These are phyloP conservation scores for Chionis minor DNA, from an alignment of 2,113 vertebrate species.

Conservation along the genomic window DNA sequence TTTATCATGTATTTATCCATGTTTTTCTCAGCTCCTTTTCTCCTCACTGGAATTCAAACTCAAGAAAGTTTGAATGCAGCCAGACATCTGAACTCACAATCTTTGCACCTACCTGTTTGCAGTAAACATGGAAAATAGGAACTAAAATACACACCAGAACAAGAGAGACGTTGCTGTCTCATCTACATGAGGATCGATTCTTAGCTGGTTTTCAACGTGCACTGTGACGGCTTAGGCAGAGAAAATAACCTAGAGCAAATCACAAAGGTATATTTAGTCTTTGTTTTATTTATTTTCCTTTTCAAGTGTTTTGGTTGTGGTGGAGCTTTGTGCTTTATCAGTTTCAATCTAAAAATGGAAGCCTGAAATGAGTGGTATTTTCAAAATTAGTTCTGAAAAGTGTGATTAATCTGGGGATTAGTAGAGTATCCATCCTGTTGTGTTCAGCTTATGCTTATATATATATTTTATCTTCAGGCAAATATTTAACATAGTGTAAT, in stretches of 20 bases:
- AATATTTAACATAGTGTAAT: background rate
- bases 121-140: background rate
- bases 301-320: background rate
- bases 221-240: background rate
- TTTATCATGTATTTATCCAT: background rate
- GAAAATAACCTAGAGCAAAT: background rate
- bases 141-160: background rate
- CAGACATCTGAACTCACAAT: background rate
- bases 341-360: background rate
- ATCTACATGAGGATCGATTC: background rate
- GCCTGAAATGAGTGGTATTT: background rate
- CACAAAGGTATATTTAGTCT: background rate
- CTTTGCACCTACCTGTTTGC: background rate
- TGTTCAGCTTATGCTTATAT: background rate
- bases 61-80: background rate
- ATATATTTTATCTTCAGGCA: background rate
- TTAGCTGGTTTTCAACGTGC: background rate
- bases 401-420: background rate
- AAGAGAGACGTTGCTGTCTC: background rate
- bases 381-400: background rate
- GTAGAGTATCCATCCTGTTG: background rate
- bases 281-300: background rate
- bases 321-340: background rate
- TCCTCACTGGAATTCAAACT: background rate
- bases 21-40: background rate